These are phyloP conservation scores for Schlechtendalia chinensis DNA, from an alignment of 1,140 invertebrate genomes.

Conservation along the genomic window DNA sequence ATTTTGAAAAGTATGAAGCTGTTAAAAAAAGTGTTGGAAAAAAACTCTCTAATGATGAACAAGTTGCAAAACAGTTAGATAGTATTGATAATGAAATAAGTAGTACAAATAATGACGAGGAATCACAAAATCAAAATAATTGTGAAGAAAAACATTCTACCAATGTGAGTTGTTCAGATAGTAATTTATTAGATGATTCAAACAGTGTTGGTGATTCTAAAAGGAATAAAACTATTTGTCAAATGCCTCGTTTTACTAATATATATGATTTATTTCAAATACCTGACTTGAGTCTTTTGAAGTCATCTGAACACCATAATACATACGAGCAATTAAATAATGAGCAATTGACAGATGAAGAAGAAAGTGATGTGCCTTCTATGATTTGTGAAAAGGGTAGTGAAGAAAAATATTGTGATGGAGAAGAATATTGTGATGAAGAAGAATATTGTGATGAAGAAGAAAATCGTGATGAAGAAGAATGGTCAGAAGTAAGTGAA, in stretches of 20 bases:
- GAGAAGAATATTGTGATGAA: background rate
- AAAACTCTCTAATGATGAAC: background rate
- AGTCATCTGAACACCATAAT: background rate
- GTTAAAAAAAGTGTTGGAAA: background rate
- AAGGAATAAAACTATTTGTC: background rate
- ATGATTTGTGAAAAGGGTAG: background rate
- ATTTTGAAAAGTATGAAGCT: conserved; percentile 22
- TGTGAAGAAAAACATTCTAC: background rate
- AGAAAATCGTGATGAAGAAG: background rate
- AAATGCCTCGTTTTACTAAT: background rate
- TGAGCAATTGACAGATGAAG: background rate
- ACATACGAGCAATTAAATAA: background rate
- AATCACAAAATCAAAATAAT: background rate
- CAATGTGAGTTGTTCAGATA: background rate
- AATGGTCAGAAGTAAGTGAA: too few species aligned
- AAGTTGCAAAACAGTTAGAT: background rate
- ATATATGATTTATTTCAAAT: conserved; percentile 39
- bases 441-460: background rate
- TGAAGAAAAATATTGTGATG: background rate
- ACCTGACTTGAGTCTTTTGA: conserved; percentile 22
- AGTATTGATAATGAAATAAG: background rate
- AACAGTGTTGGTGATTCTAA: background rate
- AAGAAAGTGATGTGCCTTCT: background rate
- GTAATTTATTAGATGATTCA: background rate
- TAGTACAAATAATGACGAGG: background rate